A percentile compares a stretch with the other conserved stretches of the same genome.
Evolutionary conservation across 37 sponge, comb jelly and placozoan genomes (phyloP).

Genomic region (Tethya wilhelma): DNA sequence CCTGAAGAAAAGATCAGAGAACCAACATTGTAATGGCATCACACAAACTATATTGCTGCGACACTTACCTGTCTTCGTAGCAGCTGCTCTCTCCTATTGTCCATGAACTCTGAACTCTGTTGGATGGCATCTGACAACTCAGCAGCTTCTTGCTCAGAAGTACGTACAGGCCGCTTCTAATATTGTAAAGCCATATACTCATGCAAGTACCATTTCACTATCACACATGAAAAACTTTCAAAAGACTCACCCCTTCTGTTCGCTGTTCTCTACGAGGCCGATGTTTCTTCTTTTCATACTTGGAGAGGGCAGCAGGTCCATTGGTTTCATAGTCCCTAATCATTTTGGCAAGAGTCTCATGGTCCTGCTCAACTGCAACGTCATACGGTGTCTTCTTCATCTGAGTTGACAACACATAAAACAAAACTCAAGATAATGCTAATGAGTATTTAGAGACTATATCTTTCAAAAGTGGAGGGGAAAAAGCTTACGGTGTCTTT

Average conservation of each 20-base stretch:
- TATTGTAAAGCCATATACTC: background rate
- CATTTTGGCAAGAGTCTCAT: slow-evolving; percentile 34
- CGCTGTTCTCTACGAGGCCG: background rate
- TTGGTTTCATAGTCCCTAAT: slow-evolving; percentile 49
- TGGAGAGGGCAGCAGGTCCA: slow-evolving; percentile 23
- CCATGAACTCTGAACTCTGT: slow-evolving; percentile 13
- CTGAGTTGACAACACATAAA: background rate
- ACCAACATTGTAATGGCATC: background rate
- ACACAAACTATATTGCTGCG: background rate
- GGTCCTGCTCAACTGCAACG: slow-evolving; percentile 40
- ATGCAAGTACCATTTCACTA: background rate
- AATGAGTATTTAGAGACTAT: background rate
- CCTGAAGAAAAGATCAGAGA: slow-evolving; percentile 1
- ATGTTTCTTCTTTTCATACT: slow-evolving; percentile 37
- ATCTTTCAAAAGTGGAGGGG: background rate
- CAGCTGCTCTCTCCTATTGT: slow-evolving; percentile 22
- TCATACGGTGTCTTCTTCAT: slow-evolving; percentile 63
- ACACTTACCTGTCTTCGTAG: slow-evolving; percentile 35
- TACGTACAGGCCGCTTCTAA: slow-evolving; percentile 14
- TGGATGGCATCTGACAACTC: slow-evolving; percentile 42
- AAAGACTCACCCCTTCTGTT: background rate
- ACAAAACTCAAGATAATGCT: background rate
- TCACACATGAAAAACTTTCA: background rate
- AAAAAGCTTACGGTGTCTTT: slow-evolving; percentile 50
- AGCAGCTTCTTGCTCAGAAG: slow-evolving; percentile 39